Evolutionary conservation across 2,113 vertebrate genomes (phyloP).

Genomic region (Hypocryptadius cinnamomeus): DNA sequence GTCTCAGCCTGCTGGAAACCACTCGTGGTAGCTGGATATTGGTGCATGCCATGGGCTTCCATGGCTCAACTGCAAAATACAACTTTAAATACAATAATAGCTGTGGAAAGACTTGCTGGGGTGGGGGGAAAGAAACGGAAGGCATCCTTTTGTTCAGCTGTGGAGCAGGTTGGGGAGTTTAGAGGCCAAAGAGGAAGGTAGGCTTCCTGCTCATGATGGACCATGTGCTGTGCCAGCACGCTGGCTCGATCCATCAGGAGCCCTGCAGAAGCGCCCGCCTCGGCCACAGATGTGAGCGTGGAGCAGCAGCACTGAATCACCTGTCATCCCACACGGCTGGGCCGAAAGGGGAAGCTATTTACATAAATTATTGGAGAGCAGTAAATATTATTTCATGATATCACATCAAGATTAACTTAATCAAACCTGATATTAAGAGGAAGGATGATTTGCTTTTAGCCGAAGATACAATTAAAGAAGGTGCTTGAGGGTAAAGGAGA

Average conservation of each 20-base stretch:
- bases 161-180: neutral
- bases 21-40: fast-evolving
- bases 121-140: fast-evolving
- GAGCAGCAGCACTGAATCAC: conserved; percentile 30
- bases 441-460: conserved; percentile 57
- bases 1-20: neutral
- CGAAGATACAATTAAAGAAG: conserved; percentile 59
- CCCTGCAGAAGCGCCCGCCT: neutral
- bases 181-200: neutral
- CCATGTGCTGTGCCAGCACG: neutral
- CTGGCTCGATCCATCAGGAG: neutral
- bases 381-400: conserved; percentile 68
- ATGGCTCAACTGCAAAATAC: neutral
- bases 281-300: neutral
- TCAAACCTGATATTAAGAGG: conserved; percentile 62
- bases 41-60: fast-evolving
- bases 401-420: conserved; percentile 59
- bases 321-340: neutral
- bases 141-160: neutral
- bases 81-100: neutral
- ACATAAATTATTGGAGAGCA: conserved; percentile 64
- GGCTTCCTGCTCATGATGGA: neutral
- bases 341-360: conserved; percentile 62
- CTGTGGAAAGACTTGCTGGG: neutral
- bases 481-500: conserved; percentile 60